A percentile compares a stretch with the other conserved stretches of the same genome.
These are phyloP conservation scores for Agrilus biguttatus DNA, from an alignment of 2,888 invertebrate genomes.

Conservation along the genomic window DNA sequence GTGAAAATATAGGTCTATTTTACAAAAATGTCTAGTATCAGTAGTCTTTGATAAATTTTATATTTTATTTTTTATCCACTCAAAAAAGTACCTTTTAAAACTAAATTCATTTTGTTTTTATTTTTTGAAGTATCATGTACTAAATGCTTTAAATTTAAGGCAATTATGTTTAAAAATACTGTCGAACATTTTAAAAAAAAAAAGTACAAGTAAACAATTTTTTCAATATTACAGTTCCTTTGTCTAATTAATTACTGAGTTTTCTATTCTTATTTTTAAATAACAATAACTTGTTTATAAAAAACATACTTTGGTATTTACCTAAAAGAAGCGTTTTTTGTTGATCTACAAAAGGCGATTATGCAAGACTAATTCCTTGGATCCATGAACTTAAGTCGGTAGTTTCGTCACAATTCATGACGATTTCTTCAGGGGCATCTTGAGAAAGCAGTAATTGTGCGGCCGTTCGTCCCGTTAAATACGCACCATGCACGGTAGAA, in stretches of 20 bases:
- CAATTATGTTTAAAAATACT: no score
- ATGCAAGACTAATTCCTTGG: conserved; percentile 69
- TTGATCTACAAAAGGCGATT: conserved; percentile 12
- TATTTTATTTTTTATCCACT: no score
- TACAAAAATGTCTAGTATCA: no score
- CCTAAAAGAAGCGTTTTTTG: background rate
- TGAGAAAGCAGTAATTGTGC: conserved; percentile 55
- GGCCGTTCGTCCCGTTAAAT: conserved; percentile 70
- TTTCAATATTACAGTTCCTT: conserved; percentile 1
- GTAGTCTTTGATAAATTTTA: no score
- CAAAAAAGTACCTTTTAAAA: no score
- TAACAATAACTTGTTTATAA: no score
- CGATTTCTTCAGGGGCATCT: conserved; percentile 45
- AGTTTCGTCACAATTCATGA: conserved; percentile 60
- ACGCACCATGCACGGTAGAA: conserved; percentile 91
- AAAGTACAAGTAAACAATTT: background rate
- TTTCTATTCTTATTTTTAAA: background rate
- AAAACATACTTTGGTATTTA: conserved; percentile 3
- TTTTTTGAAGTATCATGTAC: no score
- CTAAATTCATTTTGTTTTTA: no score
- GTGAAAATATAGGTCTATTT: no score
- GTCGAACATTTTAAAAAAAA: background rate
- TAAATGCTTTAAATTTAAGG: no score
- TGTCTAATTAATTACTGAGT: conserved; percentile 3
- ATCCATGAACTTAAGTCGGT: conserved; percentile 79